Percentiles rank a stretch among this genome's conserved stretches.
Conservation (phyloP, 2,113 vertebrate species). For the Benitochromis conjunctus region DNA sequence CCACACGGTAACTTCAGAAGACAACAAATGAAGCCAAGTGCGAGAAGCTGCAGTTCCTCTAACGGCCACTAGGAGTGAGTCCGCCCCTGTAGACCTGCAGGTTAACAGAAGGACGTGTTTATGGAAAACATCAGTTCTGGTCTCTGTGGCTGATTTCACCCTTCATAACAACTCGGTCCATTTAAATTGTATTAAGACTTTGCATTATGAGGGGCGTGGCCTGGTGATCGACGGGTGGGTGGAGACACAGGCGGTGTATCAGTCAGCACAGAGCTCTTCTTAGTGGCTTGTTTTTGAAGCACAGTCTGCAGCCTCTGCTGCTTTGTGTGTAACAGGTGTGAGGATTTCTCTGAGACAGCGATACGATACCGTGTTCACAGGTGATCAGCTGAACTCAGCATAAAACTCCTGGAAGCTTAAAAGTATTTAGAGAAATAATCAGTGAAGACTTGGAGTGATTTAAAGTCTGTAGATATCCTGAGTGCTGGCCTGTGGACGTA, state of each 20-base stretch:
- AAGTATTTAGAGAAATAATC: neutral
- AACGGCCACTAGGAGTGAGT: neutral
- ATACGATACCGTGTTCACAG: neutral
- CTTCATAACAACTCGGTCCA: neutral
- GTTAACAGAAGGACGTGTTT: neutral
- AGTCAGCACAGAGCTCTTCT: neutral
- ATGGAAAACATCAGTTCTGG: neutral
- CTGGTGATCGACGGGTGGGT: neutral
- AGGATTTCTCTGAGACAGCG: neutral
- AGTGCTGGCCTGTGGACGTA: neutral
- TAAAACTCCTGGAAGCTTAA: neutral
- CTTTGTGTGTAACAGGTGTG: neutral
- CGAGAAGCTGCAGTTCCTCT: neutral
- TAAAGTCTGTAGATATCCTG: neutral
- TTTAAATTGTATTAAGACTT: neutral
- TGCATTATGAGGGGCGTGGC: neutral
- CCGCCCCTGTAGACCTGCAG: neutral
- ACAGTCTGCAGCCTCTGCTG: neutral
- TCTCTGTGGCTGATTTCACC: neutral
- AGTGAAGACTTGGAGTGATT: neutral
- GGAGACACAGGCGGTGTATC: neutral
- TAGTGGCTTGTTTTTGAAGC: neutral
- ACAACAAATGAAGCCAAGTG: neutral
- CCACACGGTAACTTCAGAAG: accelerated
- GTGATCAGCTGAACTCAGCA: neutral